These are phyloP conservation scores for Bos taurus DNA, from an alignment of 2,113 vertebrate species.

Conservation along the genomic window DNA sequence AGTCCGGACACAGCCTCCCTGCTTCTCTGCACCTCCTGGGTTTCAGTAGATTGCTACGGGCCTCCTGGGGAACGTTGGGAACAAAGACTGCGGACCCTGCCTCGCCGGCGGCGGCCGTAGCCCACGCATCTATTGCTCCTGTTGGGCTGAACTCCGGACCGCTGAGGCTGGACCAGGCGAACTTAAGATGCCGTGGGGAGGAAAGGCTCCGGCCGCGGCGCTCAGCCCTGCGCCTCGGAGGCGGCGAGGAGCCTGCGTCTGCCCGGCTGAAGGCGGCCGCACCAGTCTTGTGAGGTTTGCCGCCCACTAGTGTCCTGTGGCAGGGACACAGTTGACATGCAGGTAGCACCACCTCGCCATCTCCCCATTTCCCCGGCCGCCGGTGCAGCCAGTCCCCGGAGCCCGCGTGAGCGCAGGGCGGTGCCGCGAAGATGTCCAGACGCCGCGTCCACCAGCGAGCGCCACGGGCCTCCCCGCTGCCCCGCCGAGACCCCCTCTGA, in stretches of 20 bases:
- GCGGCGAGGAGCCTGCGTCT: neutral
- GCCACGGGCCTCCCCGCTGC: neutral
- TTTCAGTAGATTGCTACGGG: neutral
- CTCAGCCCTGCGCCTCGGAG: neutral
- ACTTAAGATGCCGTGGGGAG: neutral
- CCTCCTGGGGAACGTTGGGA: neutral
- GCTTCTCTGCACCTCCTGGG: neutral
- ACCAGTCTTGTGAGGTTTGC: constrained; percentile 75
- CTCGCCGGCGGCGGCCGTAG: neutral
- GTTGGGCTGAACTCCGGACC: fast-evolving
- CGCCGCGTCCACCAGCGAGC: fast-evolving
- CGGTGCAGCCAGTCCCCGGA: neutral
- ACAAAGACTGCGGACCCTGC: neutral
- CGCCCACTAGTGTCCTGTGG: constrained; percentile 83
- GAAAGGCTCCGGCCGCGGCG: neutral
- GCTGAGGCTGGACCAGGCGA: neutral
- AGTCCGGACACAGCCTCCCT: neutral
- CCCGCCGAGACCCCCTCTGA: neutral
- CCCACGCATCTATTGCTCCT: neutral
- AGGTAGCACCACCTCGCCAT: neutral
- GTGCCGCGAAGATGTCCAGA: neutral
- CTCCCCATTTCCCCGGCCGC: constrained; percentile 17
- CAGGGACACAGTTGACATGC: constrained; percentile 23
- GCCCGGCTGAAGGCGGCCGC: neutral
- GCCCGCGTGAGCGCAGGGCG: neutral